Base-by-base conservation (phyloP, 92 coral and sea anemone genomes). In the Nematostella vectensis region DNA sequence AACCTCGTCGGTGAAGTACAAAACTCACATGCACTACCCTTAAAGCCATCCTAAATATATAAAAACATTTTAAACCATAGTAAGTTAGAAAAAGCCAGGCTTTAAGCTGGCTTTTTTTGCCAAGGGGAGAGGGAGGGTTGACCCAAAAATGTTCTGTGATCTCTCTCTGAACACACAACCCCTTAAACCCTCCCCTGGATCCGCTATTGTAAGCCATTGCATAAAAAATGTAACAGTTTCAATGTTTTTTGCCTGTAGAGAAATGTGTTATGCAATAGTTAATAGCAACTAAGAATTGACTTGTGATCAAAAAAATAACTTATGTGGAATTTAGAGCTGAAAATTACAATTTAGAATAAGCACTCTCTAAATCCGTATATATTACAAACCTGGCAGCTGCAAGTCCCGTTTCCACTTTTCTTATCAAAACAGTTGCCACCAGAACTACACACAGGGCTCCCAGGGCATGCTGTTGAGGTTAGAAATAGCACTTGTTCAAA, bases 11-110 rank as follows among this genome's bases (percentile, higher is more conserved):
- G 27, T 16, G 80, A 63, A 49, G 60, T 50, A 60, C 97, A 89
- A 21, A 71, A 51, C 42, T 89, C 97, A 85, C 97, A 89, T 15
- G 89, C 95, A 64, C 76, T 71, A 60, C 97, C 97, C 31, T 63
- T 61, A 44, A 77, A 80, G 19, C 95, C 87, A 68, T 53, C 73
- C 97, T 89, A 33, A 33, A 33, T 6, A 33, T 33, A 33, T 33
- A 33, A 33, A 33, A 33, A 33, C 15, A 33, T 6, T 33, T 33
- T 33, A 33, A 33, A 33, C 6, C 6, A 33, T 6, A 15, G 15
- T 33, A 33, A 33, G 15, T 33, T 6, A 33, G 15, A 6, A 33
- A 33, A 33, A 15, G 15, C 15, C 6, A 33, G 15, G 6, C 40
- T 6, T 6, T 6, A n/a, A n/a, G n/a, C n/a, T n/a, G n/a, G n/a